These are phyloP conservation scores for Ailuropoda melanoleuca DNA, from an alignment of 2,113 vertebrate genomes.

Conservation along the genomic window DNA sequence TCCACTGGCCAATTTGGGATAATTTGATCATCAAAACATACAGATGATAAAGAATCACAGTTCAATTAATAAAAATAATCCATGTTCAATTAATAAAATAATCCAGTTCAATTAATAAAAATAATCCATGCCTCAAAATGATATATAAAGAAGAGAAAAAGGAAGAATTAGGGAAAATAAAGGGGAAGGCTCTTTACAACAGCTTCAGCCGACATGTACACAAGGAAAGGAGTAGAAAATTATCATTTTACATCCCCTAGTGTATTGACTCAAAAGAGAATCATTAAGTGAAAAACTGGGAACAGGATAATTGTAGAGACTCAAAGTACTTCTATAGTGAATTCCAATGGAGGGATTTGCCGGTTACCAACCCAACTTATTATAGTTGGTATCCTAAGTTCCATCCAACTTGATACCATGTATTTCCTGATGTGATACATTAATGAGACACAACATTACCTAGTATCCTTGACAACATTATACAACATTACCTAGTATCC, in stretches of 20 bases:
- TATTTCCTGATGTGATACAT: neutral
- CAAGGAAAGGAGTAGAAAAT: neutral
- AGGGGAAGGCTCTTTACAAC: neutral
- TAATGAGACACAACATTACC: neutral
- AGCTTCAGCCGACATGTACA: neutral
- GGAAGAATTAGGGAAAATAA: neutral
- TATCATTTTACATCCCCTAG: neutral
- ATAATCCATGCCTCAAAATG: neutral
- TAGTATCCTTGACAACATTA: neutral
- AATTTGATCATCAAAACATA: neutral
- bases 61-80: neutral
- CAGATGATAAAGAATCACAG: neutral
- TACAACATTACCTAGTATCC: neutral
- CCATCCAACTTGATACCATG: neutral
- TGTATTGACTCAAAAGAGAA: neutral
- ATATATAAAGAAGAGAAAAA: neutral
- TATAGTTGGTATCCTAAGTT: neutral
- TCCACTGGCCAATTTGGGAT: neutral
- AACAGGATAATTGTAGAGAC: neutral
- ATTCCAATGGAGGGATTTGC: neutral
- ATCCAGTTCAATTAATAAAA: neutral
- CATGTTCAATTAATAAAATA: neutral
- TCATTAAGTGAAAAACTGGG: neutral
- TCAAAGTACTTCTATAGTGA: neutral
- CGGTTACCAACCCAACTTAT: neutral